These are phyloP conservation scores for Melanophora roralis DNA, from an alignment of 2,888 invertebrate species.

Conservation along the genomic window DNA sequence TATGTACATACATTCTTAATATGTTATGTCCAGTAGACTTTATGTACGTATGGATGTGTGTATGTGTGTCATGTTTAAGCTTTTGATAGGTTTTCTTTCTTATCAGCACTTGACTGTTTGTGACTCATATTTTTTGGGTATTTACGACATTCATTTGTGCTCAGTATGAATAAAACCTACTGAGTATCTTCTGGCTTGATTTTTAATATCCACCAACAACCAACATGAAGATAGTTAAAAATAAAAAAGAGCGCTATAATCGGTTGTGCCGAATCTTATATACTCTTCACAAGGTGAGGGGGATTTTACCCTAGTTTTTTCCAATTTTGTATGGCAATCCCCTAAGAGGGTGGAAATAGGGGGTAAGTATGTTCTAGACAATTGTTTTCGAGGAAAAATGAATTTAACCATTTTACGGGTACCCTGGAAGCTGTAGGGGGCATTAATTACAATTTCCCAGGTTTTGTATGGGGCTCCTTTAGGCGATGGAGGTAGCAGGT, in stretches of 20 bases:
- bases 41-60: background rate
- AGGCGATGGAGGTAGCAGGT: too few species aligned
- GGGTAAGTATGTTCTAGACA: too few species aligned
- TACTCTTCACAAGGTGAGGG: too few species aligned
- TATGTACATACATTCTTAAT: background rate
- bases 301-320: too few species aligned
- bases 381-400: too few species aligned
- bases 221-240: constrained; percentile 37
- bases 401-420: background rate
- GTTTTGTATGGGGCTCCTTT: too few species aligned
- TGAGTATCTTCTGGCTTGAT: constrained; percentile 46
- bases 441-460: too few species aligned
- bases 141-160: constrained; percentile 59
- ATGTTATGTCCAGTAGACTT: constrained; percentile 6
- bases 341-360: too few species aligned
- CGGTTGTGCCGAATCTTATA: too few species aligned
- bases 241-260: too few species aligned
- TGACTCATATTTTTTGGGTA: constrained; percentile 62
- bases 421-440: too few species aligned
- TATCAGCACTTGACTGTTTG: constrained; percentile 62
- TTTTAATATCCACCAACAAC: constrained; percentile 40
- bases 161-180: constrained; percentile 29
- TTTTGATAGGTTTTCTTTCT: constrained; percentile 63
- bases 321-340: too few species aligned
- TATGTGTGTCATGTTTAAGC: constrained; percentile 46